These are phyloP conservation scores for Puma concolor DNA, from an alignment of 2,113 vertebrate genomes.

Conservation along the genomic window DNA sequence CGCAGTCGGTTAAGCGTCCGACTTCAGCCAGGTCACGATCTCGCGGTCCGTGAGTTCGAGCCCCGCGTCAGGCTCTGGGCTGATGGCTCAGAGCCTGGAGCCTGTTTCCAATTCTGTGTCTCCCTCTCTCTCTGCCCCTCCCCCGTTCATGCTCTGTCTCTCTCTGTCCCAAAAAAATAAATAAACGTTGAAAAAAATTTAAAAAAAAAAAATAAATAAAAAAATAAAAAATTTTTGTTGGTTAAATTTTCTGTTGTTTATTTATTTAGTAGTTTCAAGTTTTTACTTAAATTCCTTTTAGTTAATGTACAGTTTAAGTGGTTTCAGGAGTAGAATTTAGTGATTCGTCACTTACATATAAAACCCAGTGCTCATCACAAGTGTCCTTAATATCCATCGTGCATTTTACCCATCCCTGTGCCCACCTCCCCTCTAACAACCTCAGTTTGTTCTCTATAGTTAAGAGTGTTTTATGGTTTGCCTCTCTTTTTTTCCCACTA, in stretches of 20 bases:
- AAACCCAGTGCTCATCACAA: not conserved
- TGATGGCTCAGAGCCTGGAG: no score
- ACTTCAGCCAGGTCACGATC: no score
- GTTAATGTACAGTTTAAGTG: not conserved
- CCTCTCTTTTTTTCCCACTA: not conserved
- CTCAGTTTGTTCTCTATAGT: not conserved
- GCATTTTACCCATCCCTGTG: not conserved
- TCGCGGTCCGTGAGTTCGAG: no score
- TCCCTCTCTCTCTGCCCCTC: no score
- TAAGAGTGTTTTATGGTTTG: not conserved
- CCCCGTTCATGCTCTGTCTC: no score
- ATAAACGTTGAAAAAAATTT: no score
- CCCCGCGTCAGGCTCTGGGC: no score
- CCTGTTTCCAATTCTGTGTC: no score
- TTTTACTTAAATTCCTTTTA: not conserved
- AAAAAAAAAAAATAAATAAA: no score
- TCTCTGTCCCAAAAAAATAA: no score
- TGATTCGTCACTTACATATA: not conserved
- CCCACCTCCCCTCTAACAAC: not conserved
- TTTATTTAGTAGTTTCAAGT: not conserved
- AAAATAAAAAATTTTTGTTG: not conserved
- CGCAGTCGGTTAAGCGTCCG: no score
- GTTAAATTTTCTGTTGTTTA: not conserved
- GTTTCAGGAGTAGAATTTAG: not conserved
- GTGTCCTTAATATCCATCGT: not conserved